Conservation (phyloP, 2,888 invertebrate genomes). For the Scaptomyza cyrtandrae region DNA sequence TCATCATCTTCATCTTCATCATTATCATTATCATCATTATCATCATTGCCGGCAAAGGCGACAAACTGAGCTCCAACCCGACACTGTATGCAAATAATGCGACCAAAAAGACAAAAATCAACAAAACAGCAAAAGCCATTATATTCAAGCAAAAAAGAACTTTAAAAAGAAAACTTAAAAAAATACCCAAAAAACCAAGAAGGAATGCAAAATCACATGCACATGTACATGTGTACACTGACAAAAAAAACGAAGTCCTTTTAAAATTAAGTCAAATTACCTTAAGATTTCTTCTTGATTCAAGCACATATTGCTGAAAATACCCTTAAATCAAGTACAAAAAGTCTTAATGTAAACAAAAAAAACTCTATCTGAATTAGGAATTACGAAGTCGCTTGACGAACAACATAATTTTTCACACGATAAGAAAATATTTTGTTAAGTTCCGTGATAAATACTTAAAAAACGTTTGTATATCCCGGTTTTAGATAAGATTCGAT, state of each 20-base stretch:
- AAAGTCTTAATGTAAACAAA: background rate
- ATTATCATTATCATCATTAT: slow-evolving; percentile 10
- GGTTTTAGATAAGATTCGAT: no score
- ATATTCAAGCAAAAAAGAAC: background rate
- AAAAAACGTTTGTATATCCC: no score
- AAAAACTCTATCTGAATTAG: no score
- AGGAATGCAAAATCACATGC: slow-evolving; percentile 1
- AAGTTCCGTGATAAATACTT: no score
- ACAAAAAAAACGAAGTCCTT: background rate
- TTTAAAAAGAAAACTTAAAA: no score
- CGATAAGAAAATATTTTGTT: no score
- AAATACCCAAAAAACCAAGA: slow-evolving; percentile 22
- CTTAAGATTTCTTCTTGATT: no score
- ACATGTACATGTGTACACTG: background rate
- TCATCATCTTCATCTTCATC: slow-evolving; percentile 15
- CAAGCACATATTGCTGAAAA: no score
- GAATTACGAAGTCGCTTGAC: no score
- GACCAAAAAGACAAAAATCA: slow-evolving; percentile 18
- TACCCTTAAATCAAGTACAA: background rate
- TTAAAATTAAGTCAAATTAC: background rate
- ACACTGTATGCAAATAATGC: slow-evolving; percentile 54
- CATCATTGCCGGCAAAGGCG: slow-evolving; percentile 29
- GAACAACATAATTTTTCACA: no score
- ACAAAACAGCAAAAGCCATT: slow-evolving; percentile 7
- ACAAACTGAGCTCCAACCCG: slow-evolving; percentile 45